Conservation (phyloP, 2,888 invertebrate genomes). For the Eretmocerus hayati region DNA sequence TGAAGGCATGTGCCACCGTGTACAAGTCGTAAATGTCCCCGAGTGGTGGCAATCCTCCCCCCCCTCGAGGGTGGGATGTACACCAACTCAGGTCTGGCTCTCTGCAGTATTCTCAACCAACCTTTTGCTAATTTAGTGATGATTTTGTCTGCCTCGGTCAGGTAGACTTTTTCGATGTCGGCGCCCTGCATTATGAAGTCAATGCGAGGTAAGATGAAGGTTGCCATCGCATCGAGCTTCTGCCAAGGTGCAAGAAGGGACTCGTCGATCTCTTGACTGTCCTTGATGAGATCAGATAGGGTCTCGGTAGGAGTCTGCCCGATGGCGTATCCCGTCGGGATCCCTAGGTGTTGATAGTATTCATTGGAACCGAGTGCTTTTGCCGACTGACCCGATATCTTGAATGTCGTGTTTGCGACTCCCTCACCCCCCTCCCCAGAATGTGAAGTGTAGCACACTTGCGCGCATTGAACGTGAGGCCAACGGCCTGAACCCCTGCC, state of each 20-base stretch:
- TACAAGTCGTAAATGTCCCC: conserved; percentile 29
- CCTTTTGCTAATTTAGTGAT: conserved; percentile 27
- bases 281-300: neutral
- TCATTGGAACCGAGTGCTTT: conserved; percentile 1
- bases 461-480: conserved; percentile 30
- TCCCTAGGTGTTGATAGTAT: conserved; percentile 12
- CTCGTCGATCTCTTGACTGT: conserved; percentile 11
- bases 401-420: neutral
- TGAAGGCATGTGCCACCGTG: conserved; percentile 32
- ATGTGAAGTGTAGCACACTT: conserved; percentile 32
- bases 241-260: conserved; percentile 21
- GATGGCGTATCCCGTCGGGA: conserved; percentile 17
- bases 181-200: conserved; percentile 32
- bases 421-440: conserved; percentile 12
- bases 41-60: conserved; percentile 32
- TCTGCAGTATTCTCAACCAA: conserved; percentile 34
- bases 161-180: conserved; percentile 24
- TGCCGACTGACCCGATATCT: neutral
- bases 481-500: conserved; percentile 13
- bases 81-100: conserved; percentile 33
- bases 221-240: neutral
- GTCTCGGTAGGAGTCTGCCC: conserved; percentile 15
- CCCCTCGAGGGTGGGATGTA: conserved; percentile 26
- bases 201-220: conserved; percentile 27
- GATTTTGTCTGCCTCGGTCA: conserved; percentile 26